Base-by-base conservation (phyloP, 2,113 vertebrate genomes). In the Erpornis zantholeuca region DNA sequence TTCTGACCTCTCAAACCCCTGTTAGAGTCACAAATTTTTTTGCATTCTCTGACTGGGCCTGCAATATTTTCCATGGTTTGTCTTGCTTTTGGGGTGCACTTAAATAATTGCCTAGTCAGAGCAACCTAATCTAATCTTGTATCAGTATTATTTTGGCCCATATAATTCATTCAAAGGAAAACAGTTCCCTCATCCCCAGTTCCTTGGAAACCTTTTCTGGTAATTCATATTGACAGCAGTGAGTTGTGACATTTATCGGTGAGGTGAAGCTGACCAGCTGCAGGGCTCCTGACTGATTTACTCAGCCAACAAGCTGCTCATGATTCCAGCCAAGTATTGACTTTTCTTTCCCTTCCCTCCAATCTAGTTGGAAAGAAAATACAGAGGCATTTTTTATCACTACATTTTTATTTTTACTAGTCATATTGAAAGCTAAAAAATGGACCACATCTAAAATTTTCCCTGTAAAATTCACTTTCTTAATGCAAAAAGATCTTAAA, bases 201-300 rank as follows among this genome's bases (percentile, higher is more conserved):
- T 89, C 75, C 82, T 85, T 61, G 60, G 72, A 96, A 95, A 95
- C 61, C 66, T 94, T 95, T 76, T 52, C 90, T 91, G 76, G 50
- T 94, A 97, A 93, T 91, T 96, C 88, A 63, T 96, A 97, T 97
- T 94, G 97, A 94, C 92, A 97, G 87, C 63, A 93, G 95, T 89
- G 85, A 91, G 92, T 88, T 86, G 91, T 97, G 90, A 82, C 70
- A 93, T 87, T 97, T 84, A 77, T 93, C 68, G 5, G 52, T 88
- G 66, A 66, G 91, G 50, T 96, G 69, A 98, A 94, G 66, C 84
- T 96, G 92, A 97, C 86, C 90, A 87, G 90, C 61, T 97, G 72
- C 89, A 97, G 73, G 93, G 86, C 92, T 96, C 79, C 80, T 95
- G 71, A 89, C 80, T 94, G 88, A 95, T 97, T 97, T 96, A 94